Evolutionary conservation across 2,797 vertebrate species (phyloP).

Genomic region (Lycodopsis pacificus): DNA sequence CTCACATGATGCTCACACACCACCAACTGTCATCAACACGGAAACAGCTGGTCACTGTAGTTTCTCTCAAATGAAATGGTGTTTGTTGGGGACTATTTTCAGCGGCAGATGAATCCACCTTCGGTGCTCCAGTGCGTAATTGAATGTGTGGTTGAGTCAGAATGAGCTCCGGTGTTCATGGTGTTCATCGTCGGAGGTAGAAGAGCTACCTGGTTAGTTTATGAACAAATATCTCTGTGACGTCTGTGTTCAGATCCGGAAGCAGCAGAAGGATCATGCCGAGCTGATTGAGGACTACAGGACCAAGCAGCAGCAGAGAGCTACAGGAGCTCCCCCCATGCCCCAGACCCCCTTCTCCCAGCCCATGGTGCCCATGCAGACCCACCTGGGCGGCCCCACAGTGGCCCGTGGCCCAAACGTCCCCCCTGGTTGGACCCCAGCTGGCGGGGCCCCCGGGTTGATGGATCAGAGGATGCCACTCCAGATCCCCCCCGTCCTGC

Average conservation of each 20-base stretch:
- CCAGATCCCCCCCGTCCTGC: slow-evolving; percentile 64
- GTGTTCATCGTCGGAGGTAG: too few species aligned
- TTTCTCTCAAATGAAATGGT: too few species aligned
- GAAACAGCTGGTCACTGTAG: too few species aligned
- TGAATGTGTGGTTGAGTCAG: too few species aligned
- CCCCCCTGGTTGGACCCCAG: slow-evolving; percentile 66
- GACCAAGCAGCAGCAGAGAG: slow-evolving; percentile 85
- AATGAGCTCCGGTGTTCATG: not conserved
- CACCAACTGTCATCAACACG: too few species aligned
- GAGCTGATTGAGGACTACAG: slow-evolving; percentile 97
- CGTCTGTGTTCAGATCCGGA: slow-evolving; percentile 88
- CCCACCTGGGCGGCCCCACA: slow-evolving; percentile 76
- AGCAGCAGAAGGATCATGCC: slow-evolving; percentile 97
- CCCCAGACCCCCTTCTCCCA: slow-evolving; percentile 83
- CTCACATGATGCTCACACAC: too few species aligned
- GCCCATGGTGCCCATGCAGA: slow-evolving; percentile 73
- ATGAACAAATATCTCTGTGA: not conserved
- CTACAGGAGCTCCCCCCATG: slow-evolving; percentile 74
- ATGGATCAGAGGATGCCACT: slow-evolving; percentile 72
- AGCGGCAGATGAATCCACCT: too few species aligned
- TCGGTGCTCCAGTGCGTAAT: not conserved
- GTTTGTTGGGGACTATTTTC: too few species aligned
- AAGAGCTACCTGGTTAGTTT: not conserved
- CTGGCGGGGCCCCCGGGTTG: slow-evolving; percentile 32
- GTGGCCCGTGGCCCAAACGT: slow-evolving; percentile 60